Conservation (phyloP, 2,888 invertebrate genomes). For the Diaperis boleti region DNA sequence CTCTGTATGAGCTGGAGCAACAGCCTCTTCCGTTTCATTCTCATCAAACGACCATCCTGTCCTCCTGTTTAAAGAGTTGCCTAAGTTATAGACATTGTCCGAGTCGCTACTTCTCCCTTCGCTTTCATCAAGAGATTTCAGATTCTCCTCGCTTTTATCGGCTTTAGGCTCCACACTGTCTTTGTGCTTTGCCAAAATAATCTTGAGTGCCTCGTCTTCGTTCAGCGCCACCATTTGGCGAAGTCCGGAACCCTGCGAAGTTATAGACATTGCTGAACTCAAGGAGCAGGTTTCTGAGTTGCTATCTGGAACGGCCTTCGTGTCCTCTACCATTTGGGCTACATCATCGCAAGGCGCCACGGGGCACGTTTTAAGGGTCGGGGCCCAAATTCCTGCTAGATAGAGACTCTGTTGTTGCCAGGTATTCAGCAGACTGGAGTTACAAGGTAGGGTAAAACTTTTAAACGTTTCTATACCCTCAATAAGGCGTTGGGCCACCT, state of each 20-base stretch:
- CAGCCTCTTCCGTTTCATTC: conserved; percentile 43
- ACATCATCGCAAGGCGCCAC: conserved; percentile 83
- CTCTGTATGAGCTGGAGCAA: not conserved
- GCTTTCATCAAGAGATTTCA: conserved; percentile 46
- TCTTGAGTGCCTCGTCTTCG: conserved; percentile 80
- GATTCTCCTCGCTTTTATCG: conserved; percentile 39
- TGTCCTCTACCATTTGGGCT: conserved; percentile 69
- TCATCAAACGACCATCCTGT: conserved; percentile 74
- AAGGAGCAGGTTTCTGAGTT: conserved; percentile 63
- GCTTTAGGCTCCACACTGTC: conserved; percentile 20
- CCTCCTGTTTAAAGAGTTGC: conserved; percentile 76
- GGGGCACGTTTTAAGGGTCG: conserved; percentile 82
- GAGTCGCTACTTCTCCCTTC: conserved; percentile 45
- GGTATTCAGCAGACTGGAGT: conserved; percentile 88
- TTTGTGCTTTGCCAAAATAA: conserved; percentile 72
- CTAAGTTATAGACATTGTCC: conserved; percentile 63
- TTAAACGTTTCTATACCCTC: conserved; percentile 82
- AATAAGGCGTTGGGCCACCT: conserved; percentile 80
- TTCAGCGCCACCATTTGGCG: conserved; percentile 70
- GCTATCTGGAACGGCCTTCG: conserved; percentile 47
- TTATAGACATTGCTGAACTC: conserved; percentile 63
- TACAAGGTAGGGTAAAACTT: conserved; percentile 81
- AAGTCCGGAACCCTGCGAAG: conserved; percentile 66
- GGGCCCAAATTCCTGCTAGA: conserved; percentile 87
- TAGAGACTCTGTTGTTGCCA: conserved; percentile 89